phyloP scores from a whole-genome alignment of 1,140 invertebrate species.

The Calosoma granatense region DNA sequence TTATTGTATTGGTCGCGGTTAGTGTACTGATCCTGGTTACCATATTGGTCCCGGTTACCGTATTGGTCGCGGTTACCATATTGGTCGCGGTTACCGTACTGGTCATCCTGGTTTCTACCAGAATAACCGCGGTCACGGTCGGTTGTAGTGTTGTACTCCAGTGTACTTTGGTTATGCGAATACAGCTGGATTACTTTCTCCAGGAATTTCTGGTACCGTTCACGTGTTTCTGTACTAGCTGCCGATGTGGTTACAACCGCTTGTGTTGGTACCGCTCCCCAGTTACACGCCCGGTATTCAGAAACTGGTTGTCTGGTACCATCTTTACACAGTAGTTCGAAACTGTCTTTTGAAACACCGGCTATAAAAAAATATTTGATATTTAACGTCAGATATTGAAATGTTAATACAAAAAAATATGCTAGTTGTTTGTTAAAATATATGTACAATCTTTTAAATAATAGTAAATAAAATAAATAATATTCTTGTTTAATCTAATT shows the following conservation, averaged over 20 bases:
- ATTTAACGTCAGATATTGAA: not conserved
- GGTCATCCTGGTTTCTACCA: constrained; percentile 15
- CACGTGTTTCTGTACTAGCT: constrained; percentile 45
- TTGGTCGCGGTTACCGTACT: constrained; percentile 20
- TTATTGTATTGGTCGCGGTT: constrained; percentile 10
- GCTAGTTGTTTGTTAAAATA: not conserved
- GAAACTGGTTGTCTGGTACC: constrained; percentile 58
- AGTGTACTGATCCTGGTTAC: constrained; percentile 8
- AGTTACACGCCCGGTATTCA: constrained; percentile 72
- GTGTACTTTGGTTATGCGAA: constrained; percentile 10
- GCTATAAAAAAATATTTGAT: constrained; percentile 31
- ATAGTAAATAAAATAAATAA: too few species aligned
- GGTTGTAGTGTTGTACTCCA: not conserved
- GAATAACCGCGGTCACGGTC: constrained; percentile 14
- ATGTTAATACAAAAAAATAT: constrained; percentile 6
- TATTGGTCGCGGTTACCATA: constrained; percentile 11
- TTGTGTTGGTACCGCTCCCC: constrained; percentile 78
- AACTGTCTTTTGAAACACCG: constrained; percentile 52
- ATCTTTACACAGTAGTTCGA: constrained; percentile 81
- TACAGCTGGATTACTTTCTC: constrained; percentile 42
- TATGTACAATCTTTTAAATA: too few species aligned
- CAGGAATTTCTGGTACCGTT: constrained; percentile 49
- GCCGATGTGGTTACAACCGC: constrained; percentile 81
- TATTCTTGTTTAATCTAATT: too few species aligned
- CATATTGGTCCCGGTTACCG: constrained; percentile 11